Base-by-base conservation (phyloP, 1,140 invertebrate species). In the Mylabris phalerata region DNA sequence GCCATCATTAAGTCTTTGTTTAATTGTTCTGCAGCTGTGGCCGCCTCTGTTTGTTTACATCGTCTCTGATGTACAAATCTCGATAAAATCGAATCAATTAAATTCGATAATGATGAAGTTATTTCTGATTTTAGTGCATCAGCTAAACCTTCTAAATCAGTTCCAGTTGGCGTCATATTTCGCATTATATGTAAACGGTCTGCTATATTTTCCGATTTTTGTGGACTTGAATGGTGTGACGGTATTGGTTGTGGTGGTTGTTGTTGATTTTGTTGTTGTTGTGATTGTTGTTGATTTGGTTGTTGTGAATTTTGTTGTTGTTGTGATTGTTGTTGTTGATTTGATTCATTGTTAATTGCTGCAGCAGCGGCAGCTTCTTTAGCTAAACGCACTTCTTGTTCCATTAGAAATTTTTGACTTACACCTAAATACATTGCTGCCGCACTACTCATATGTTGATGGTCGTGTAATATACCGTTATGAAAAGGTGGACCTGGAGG, bases 101-200 rank as follows among this genome's bases (percentile, higher is more conserved):
- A 77, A 57, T 85, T 88, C 4, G 86, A 83, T 44, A 94, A 72
- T 4, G 88, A 92, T 50, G 90, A 84, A 10, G 87, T 88, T 56
- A 96, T 89, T 79, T 96, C 93, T 40, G 84, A 85, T 77, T 96
- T 96, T 1, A 96, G 80, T 45, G 88, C 84, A 65, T 95, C 92
- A 4, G 91, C 90, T 44, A 95, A 77, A 48, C 88, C 87, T 75
- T 95, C 90, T 2, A 95, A 77, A 70, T 94, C 92, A 10, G 85
- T 79, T 25, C 83, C 85, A 0, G 83, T 84, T 6, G 71, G 71
- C 19, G 80, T 79, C 62, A 79, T 82, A 65, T 76, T 81, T 57
- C 84, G 78, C 70, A 86, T 75, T 70, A 85, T 80, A 55, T 82
- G 82, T 51, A 86, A 75, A 59, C 84, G 77, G 61, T 86, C 84